Conservation (phyloP, 1,140 invertebrate genomes). For the Cephus cinctus region DNA sequence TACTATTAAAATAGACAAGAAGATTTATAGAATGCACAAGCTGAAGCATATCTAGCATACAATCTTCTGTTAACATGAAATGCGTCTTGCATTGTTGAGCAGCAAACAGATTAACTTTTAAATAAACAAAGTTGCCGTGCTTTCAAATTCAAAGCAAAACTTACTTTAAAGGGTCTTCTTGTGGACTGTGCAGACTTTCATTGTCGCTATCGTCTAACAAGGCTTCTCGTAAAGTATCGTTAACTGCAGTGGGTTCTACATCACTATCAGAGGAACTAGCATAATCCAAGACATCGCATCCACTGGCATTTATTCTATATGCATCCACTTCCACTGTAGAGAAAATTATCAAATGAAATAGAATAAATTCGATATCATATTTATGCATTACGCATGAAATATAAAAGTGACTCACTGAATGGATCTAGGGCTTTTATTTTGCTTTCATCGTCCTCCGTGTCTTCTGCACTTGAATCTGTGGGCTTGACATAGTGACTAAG, state of each 20-base stretch:
- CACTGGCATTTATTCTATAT: constrained; percentile 56
- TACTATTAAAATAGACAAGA: no score
- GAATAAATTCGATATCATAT: constrained; percentile 3
- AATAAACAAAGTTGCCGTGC: neutral
- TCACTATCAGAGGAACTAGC: constrained; percentile 76
- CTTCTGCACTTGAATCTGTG: constrained; percentile 33
- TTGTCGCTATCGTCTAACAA: constrained; percentile 72
- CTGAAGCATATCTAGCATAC: constrained; percentile 38
- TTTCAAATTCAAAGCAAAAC: constrained; percentile 25
- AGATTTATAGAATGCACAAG: constrained; percentile 37
- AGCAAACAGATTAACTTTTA: neutral
- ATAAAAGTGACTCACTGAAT: constrained; percentile 53
- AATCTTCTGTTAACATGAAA: constrained; percentile 14
- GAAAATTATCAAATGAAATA: constrained; percentile 5
- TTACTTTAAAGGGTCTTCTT: constrained; percentile 78
- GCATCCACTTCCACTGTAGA: constrained; percentile 60
- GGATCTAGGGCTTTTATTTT: constrained; percentile 54
- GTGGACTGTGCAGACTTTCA: constrained; percentile 76
- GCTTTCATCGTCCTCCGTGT: constrained; percentile 32
- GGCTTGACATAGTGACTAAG: constrained; percentile 59
- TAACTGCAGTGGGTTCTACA: constrained; percentile 64
- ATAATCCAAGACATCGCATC: constrained; percentile 66
- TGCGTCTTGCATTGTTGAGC: neutral
- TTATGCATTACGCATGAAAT: constrained; percentile 8
- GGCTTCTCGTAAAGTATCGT: constrained; percentile 64